Base-by-base conservation (phyloP, 2,797 vertebrate genomes). In the Taeniopygia guttata region DNA sequence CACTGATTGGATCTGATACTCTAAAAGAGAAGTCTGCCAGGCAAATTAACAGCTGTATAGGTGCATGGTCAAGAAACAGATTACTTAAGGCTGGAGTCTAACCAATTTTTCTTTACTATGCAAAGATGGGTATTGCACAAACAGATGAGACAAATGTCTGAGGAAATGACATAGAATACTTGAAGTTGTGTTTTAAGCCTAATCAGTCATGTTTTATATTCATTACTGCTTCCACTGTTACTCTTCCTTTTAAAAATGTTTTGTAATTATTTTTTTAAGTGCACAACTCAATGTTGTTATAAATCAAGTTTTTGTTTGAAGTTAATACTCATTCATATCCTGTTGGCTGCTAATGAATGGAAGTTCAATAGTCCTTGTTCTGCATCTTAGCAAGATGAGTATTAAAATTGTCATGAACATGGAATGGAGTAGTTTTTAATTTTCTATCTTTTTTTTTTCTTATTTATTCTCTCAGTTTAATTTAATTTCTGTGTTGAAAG, bases 91-190 rank as follows among this genome's bases (percentile, higher is more conserved):
- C 93, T 97, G 96, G 96, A 95, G 88, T 97, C 96, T 75, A 93
- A 95, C 96, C 92, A 79, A 98, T 97, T 98, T 98, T 98, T 98
- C 98, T 99, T 98, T 98, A 99, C 99, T 99, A 99, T 99, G 99
- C 99, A 99, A 99, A 98, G 97, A 98, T 98, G 98, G 97, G 97
- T 98, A 98, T 98, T 98, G 98, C 98, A 99, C 99, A 99, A 98
- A 96, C 79, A 95, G 94, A 86, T 96, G 95, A 97, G 96, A 96
- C 88, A 87, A 89, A 79, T 87, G 87, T 96, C 95, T 95, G 94
- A 97, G 86, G 87, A 98, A 94, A 97, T 86, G 94, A 97, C 95
- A 79, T 92, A 95, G 90, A 96, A 97, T 98, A 98, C 98, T 98
- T 98, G 98, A 98, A 98, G 89, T 92, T 97, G 90, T 78, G 93